Conservation (phyloP, 2,888 invertebrate genomes). For the Adineta ricciae region DNA sequence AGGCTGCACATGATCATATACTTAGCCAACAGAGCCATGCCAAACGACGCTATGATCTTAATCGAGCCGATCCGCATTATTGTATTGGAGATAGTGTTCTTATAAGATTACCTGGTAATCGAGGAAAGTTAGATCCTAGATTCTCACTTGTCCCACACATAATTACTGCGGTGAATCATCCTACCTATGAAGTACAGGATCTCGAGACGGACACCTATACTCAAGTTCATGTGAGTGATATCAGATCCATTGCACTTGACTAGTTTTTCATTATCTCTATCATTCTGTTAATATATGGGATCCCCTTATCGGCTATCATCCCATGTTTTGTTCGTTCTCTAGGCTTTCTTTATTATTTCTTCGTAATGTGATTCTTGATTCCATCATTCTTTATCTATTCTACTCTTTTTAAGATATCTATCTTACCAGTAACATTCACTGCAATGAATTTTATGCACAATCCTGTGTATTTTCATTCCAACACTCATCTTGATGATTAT, state of each 20-base stretch:
- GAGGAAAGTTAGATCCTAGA: not conserved
- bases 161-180: not conserved
- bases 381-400: too few relatives aligned
- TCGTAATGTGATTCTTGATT: too few relatives aligned
- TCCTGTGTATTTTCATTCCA: too few relatives aligned
- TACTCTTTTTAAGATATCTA: too few relatives aligned
- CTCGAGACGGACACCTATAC: not conserved
- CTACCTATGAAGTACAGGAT: not conserved
- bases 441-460: too few relatives aligned
- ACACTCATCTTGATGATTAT: too few relatives aligned
- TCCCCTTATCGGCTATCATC: too few relatives aligned
- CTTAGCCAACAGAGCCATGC: not conserved
- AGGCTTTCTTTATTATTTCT: too few relatives aligned
- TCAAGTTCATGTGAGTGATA: not conserved
- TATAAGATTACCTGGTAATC: not conserved
- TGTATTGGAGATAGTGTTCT: not conserved
- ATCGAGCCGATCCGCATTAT: not conserved
- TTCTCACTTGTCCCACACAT: not conserved
- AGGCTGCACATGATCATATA: not conserved
- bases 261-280: not conserved
- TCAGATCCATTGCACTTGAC: not conserved
- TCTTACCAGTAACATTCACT: too few relatives aligned
- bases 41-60: not conserved
- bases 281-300: too few relatives aligned
- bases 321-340: not conserved